Evolutionary conservation across 2,797 vertebrate genomes (phyloP).

Genomic region (Onychomys leucogaster): DNA sequence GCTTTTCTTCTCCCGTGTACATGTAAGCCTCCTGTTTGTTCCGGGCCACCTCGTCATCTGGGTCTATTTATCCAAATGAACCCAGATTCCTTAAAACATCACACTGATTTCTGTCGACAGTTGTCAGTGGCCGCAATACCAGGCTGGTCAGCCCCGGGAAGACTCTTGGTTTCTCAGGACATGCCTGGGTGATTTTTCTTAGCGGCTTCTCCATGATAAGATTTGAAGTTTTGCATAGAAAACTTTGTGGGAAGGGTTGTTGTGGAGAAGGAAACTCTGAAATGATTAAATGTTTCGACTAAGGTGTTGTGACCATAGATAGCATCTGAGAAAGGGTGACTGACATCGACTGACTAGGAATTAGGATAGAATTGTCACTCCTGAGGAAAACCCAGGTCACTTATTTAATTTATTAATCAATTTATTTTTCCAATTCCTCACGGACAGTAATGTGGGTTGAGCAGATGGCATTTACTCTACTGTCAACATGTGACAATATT

Average conservation of each 20-base stretch:
- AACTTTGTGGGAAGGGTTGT: not conserved
- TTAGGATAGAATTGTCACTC: not conserved
- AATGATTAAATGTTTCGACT: slow-evolving; percentile 22
- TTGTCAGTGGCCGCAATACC: not conserved
- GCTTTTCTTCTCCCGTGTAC: slow-evolving; percentile 4
- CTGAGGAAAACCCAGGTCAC: not conserved
- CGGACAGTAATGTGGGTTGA: not conserved
- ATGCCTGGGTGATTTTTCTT: not conserved
- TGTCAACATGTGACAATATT: slow-evolving; percentile 1
- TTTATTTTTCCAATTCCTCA: not conserved
- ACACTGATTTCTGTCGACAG: slow-evolving; percentile 17
- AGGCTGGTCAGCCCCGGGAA: not conserved
- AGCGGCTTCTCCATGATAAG: not conserved
- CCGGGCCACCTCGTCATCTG: not conserved
- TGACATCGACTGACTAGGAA: not conserved
- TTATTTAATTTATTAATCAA: not conserved
- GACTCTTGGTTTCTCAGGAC: not conserved
- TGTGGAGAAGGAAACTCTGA: slow-evolving; percentile 15
- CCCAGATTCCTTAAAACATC: not conserved
- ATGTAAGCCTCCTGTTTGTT: slow-evolving; percentile 41
- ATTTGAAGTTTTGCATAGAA: slow-evolving; percentile 31
- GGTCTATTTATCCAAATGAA: slow-evolving; percentile 2
- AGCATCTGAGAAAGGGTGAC: not conserved
- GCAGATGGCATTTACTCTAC: slow-evolving; percentile 20
- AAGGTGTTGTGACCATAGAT: not conserved